Base-by-base conservation (phyloP, 1,140 invertebrate genomes). In the Saxidomus purpurata region DNA sequence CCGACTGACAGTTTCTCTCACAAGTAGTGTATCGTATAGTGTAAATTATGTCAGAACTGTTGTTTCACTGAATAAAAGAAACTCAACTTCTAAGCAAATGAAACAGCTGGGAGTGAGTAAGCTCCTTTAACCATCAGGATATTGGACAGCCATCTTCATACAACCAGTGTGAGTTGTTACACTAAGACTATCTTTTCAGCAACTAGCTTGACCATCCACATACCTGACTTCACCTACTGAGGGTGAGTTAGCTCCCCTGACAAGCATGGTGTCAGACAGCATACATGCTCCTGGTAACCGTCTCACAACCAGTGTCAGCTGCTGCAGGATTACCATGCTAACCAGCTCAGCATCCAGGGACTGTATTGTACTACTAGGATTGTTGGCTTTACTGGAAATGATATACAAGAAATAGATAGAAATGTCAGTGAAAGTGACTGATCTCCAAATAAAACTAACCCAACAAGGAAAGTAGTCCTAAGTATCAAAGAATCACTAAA, bases 281-380 rank as follows among this genome's bases (percentile, higher is more conserved):
- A 95, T 87, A 88, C 93, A 93, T 55, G 87, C 90, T 34, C 88
- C 89, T 8, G 89, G 86, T 28, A 93, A 86, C 49, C 90, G 92
- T 31, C 92, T 76, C 4, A 94, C 87, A 22, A 95, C 90, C 36
- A 93, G 82, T 0, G 93, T 92, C 28, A 95, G 82, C 63, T 95
- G 93, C 63, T 95, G 94, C 67, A 94, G 52, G 28, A 95, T 89
- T 13, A 95, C 93, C 94, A 94, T 94, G 71, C 93, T 94, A 15
- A 94, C 89, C 69, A 92, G 49, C 59, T 91, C 93, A 34, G 85
- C 89, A 90, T 95, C 93, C 11, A 93, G 76, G 36, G 83, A 87
- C 28, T 63, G 63, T 49, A 95, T 25, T 34, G 86, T 87, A 38
- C 86, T 76, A 3, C 90, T 91, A 38, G 11, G 28, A 47, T 81